Evolutionary conservation across 2,797 vertebrate genomes (phyloP).

Genomic region (Rhinogobio ventralis): DNA sequence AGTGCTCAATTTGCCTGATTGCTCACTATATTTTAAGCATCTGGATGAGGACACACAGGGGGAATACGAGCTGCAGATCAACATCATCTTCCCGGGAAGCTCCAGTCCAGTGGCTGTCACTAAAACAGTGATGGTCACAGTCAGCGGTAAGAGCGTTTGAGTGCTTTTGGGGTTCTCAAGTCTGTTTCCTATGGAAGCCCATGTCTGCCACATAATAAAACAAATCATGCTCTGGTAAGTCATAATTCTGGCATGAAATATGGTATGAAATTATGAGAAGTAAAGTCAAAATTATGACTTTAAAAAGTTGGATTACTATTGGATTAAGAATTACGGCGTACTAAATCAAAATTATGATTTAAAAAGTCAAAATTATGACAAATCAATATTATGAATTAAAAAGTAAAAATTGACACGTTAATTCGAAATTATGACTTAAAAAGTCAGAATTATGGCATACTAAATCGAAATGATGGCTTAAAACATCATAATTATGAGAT

Average conservation of each 20-base stretch:
- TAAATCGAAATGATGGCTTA: background rate
- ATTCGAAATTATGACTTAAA: no score
- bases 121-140: constrained; percentile 85
- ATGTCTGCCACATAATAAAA: background rate
- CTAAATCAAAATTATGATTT: no score
- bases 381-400: background rate
- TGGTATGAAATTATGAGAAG: no score
- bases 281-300: no score
- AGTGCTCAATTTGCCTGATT: constrained; percentile 79
- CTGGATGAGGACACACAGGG: constrained; percentile 84
- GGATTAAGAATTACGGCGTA: no score
- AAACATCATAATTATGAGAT: no score
- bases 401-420: no score
- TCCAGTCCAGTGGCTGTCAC: constrained; percentile 72
- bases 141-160: constrained; percentile 84
- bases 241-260: no score
- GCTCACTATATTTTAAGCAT: constrained; percentile 83
- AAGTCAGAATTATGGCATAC: no score
- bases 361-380: no score
- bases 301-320: no score
- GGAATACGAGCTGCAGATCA: constrained; percentile 87
- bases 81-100: constrained; percentile 74
- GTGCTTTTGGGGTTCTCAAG: background rate
- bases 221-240: background rate
- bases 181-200: background rate